Percentiles rank a stretch among this genome's conserved stretches.
Evolutionary conservation across 2,113 vertebrate genomes (phyloP).

Genomic region (Clarias gariepinus): DNA sequence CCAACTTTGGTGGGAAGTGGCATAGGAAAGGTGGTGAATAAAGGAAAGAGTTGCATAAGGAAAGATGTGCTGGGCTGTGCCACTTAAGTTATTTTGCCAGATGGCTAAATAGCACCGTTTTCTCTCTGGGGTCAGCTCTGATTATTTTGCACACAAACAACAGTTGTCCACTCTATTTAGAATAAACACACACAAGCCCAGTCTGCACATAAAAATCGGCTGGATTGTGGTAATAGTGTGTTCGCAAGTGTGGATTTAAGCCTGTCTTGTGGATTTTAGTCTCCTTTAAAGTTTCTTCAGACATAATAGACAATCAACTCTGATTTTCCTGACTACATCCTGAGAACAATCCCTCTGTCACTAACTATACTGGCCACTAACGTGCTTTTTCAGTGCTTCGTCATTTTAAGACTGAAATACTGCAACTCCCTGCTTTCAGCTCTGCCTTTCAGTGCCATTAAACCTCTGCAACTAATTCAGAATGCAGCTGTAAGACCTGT

Average conservation of each 20-base stretch:
- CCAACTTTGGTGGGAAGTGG: neutral
- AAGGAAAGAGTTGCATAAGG: slow-evolving; percentile 8
- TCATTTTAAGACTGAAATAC: no score
- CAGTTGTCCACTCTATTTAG: slow-evolving; percentile 1
- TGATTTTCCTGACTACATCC: neutral
- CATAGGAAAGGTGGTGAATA: neutral
- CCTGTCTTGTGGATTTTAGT: no score
- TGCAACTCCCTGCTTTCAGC: no score
- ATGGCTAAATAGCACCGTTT: slow-evolving; percentile 20
- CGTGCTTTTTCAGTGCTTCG: no score
- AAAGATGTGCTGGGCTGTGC: slow-evolving; percentile 3
- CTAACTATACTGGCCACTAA: neutral
- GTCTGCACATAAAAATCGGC: neutral
- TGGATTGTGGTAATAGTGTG: neutral
- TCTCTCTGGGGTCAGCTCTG: slow-evolving; percentile 17
- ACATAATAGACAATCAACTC: neutral
- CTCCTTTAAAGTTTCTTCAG: neutral
- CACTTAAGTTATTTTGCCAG: neutral
- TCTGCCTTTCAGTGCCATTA: no score
- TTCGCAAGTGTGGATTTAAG: neutral
- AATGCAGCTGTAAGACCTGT: no score
- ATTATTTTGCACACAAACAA: slow-evolving; percentile 11
- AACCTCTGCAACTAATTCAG: no score
- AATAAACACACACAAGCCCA: neutral
- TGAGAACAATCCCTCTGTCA: neutral